Evolutionary conservation across 1,140 invertebrate genomes (phyloP).

Genomic region (Platyura marginata): DNA sequence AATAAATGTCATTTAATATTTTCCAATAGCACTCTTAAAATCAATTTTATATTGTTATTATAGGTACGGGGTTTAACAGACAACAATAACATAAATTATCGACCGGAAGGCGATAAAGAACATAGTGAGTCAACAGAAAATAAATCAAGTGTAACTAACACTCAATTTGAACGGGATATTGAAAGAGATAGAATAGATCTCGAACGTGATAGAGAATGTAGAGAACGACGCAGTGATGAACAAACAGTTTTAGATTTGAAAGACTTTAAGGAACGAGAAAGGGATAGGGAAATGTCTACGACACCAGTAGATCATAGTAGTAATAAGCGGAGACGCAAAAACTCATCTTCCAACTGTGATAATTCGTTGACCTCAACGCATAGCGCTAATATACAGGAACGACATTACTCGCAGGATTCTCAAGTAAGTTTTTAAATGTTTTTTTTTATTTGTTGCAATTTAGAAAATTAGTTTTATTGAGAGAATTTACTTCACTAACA

Average conservation of each 20-base stretch:
- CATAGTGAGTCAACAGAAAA: slow-evolving; percentile 14
- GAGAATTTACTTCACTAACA: too few relatives aligned
- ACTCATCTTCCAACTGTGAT: slow-evolving; percentile 46
- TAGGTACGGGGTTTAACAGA: slow-evolving; percentile 60
- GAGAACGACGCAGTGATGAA: slow-evolving; percentile 1
- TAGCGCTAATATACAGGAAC: slow-evolving; percentile 27
- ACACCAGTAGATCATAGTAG: slow-evolving; percentile 27
- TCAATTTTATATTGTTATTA: background rate
- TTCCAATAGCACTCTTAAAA: background rate
- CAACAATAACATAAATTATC: slow-evolving; percentile 49
- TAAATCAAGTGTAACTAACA: slow-evolving; percentile 19
- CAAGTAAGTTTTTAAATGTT: slow-evolving; percentile 34
- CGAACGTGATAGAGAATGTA: background rate
- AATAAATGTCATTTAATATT: background rate
- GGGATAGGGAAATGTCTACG: slow-evolving; percentile 22
- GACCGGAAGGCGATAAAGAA: slow-evolving; percentile 18
- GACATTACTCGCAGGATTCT: slow-evolving; percentile 41
- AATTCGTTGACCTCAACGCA: slow-evolving; percentile 41
- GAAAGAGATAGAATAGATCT: slow-evolving; percentile 3
- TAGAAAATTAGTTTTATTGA: too few relatives aligned
- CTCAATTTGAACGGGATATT: slow-evolving; percentile 11
- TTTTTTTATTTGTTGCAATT: too few relatives aligned
- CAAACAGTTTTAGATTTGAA: background rate
- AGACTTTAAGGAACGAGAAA: slow-evolving; percentile 9
- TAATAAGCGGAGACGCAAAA: slow-evolving; percentile 49